Base-by-base conservation (phyloP, 37 sponge, comb jelly and placozoan species). In the Bolinopsis microptera region DNA sequence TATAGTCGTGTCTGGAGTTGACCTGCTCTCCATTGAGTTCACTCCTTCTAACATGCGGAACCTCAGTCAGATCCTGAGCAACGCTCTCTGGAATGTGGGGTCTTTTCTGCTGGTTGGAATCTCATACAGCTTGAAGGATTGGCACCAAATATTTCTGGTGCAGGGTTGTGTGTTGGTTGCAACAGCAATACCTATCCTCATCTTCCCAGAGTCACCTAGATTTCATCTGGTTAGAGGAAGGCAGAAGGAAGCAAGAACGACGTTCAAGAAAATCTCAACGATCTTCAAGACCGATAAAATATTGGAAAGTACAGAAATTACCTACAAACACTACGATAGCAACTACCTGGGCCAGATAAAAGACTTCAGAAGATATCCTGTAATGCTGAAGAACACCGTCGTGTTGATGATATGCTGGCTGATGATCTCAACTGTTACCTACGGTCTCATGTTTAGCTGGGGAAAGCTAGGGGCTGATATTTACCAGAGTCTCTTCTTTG, bases 131-230 rank as follows among this genome's bases (percentile, higher is more conserved):
- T 3, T 80, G 38, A 16, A 36, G 9, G 30, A 34, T 30, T 80
- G 82, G 82, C 16, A 30, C 5, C 38, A 80, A 3, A 80, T 80
- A 16, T 35, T 34, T 30, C 37, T 80, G 22, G 38, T 80, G 8
- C 5, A 33, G 16, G 82, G 31, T 9, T 24, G 35, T 8, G 22
- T 80, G 1, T 30, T 36, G 38, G 24, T 35, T 27, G 82, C 23
- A 23, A 80, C 82, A 8, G 34, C 23, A 2, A 35, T 35, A 34
- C 16, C 38, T 13, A 3, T 80, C 9, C 2, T 80, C 5, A 5
- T 80, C 24, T 31, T 8, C 37, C 82, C 82, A 9, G 82, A 80
- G 82, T 80, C 82, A 2, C 82, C 82, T 13, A 80, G 82, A 80
- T 80, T 80, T 30, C 82, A 36, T 9, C 23, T 80, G 34, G 82